Evolutionary conservation across 64 coral and sea anemone genomes (phyloP).

Genomic region (Porites australiensis): DNA sequence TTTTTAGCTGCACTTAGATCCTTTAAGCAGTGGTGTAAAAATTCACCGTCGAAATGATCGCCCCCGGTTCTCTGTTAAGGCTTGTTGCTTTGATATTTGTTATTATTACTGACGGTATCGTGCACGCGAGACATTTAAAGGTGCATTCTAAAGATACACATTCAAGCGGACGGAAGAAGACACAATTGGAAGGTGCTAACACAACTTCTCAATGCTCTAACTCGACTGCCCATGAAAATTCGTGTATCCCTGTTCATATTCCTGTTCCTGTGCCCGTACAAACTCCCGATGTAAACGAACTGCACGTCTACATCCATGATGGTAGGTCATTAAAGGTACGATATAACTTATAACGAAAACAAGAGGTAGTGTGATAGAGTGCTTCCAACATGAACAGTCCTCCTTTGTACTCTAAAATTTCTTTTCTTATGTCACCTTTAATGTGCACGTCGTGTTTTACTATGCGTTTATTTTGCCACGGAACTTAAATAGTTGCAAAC

Average conservation of each 20-base stretch:
- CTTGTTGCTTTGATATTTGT: not conserved
- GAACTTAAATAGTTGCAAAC: too few species aligned
- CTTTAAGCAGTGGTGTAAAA: too few species aligned
- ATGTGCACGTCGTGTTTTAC: too few species aligned
- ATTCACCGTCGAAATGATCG: not conserved
- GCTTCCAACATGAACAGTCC: too few species aligned
- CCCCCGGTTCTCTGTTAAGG: not conserved
- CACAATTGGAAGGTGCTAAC: not conserved
- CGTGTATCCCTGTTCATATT: not conserved
- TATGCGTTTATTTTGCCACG: too few species aligned
- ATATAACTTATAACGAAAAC: too few species aligned
- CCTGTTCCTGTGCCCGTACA: not conserved
- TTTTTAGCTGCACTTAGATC: too few species aligned
- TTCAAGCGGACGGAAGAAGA: not conserved
- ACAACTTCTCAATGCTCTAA: not conserved
- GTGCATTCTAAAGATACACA: not conserved
- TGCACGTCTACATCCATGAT: constrained; percentile 4
- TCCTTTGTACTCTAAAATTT: too few species aligned
- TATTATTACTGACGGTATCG: not conserved
- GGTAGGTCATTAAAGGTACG: not conserved
- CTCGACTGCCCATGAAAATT: not conserved
- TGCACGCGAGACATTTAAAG: not conserved
- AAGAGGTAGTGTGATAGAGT: too few species aligned
- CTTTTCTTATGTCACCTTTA: too few species aligned
- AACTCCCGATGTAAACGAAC: not conserved